Evolutionary conservation across 2,888 invertebrate species (phyloP).

Genomic region (Ashinkailepas kermadecensis): DNA sequence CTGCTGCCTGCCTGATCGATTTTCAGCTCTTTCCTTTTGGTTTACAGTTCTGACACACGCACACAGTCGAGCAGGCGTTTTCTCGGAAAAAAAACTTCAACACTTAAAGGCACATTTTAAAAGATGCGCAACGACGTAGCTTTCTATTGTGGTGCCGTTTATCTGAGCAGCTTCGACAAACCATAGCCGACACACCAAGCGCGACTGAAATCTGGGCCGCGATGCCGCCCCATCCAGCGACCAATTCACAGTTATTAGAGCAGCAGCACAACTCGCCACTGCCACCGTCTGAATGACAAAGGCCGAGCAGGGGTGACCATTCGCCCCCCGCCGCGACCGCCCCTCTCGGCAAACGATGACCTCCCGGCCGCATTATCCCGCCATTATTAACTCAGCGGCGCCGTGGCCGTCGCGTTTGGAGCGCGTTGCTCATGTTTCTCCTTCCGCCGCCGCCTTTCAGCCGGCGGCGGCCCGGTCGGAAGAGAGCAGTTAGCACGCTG

Average conservation of each 20-base stretch:
- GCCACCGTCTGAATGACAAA: neutral
- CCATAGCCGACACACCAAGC: too few relatives aligned
- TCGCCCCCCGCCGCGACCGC: neutral
- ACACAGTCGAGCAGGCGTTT: too few relatives aligned
- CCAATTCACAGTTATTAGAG: constrained; percentile 37
- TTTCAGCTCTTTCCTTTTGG: too few relatives aligned
- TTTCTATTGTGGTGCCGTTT: too few relatives aligned
- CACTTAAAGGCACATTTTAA: constrained; percentile 35
- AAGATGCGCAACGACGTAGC: too few relatives aligned
- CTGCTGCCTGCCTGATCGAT: too few relatives aligned
- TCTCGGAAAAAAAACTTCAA: constrained; percentile 38
- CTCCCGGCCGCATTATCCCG: neutral
- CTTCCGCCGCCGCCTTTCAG: neutral
- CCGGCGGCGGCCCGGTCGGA: neutral
- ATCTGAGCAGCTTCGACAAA: too few relatives aligned
- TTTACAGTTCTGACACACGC: too few relatives aligned
- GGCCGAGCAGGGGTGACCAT: constrained; percentile 37
- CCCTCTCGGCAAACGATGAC: neutral
- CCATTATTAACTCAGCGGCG: neutral
- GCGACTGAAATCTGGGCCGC: too few relatives aligned
- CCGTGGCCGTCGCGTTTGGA: neutral
- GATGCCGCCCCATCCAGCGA: too few relatives aligned
- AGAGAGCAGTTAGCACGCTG: neutral
- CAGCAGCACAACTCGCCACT: constrained; percentile 36
- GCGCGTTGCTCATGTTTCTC: neutral